Base-by-base conservation (phyloP, 2,888 invertebrate species). In the Celastrina argiolus region DNA sequence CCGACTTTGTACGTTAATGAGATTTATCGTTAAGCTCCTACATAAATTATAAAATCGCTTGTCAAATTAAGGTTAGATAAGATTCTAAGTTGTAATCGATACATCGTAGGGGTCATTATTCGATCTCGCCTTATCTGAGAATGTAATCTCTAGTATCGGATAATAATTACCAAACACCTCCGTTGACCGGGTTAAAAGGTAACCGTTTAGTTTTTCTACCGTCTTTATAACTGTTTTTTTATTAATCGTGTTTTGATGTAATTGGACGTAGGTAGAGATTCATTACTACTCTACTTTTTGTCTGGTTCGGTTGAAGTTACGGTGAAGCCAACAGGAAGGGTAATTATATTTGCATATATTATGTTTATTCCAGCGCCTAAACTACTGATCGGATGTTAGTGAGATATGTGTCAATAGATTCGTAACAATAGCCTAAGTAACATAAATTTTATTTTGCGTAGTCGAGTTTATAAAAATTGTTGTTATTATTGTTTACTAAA, bases 11-110 rank as follows among this genome's bases (percentile, higher is more conserved):
- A 51, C 6, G 14, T 22, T 51, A 51, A 12, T 22, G 22, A 51
- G 22, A 31, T 28, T 31, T 16, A 16, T 58, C 36, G 14, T 14
- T 36, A 12, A 61, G 18, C 18, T 22, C 14, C 10, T 39, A 36
- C 39, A 39, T 61, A 61, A 61, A 61, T 61, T 39, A 61, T 36
- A 39, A 39, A 61, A 39, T 61, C 61, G 61, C 61, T 61, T 61
- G 61, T 61, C 39, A 39, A 36, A 61, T 18, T 34, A 18, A 36
- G 18, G 5, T 39, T 22, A 10, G 18, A 61, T 39, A 36, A 39
- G 61, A 31, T 18, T 58, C 58, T 39, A 61, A 22, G 14, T 36
- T 36, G 61, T 36, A 39, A 36, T 61, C 34, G 39, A 39, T 36
- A 61, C 58, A 31, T 18, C 22, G 51, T 51, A 51, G 58, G 14